Base-by-base conservation (phyloP, 2,888 invertebrate species). In the Trissolcus brochymenae region DNA sequence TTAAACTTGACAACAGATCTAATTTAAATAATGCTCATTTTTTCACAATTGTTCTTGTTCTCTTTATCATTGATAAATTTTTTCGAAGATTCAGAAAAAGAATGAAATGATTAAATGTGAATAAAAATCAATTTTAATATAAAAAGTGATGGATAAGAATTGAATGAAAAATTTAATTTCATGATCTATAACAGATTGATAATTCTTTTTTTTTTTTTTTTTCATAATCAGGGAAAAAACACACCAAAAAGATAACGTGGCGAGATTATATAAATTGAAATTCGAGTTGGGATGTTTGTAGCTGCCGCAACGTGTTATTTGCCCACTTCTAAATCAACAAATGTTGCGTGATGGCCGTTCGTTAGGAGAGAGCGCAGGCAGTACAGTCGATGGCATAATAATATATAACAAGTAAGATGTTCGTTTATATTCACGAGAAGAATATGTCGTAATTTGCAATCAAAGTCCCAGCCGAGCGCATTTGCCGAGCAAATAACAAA, bases 401-500 rank as follows among this genome's bases (percentile, higher is more conserved):
- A 73, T 70, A 62, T 51, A 66, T 17, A 76, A 67, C 66, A 76
- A 79, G 76, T 73, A 76, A 79, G 76, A 73, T 66, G 65, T 65
- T 61, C 59, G 57, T 57, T 51, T 76, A 62, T 59, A 79, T 61
- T 65, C 59, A 56, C 41, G 43, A 65, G 60, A 56, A 79, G 79
- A 81, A 77, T 81, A 68, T 70, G 25, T 50, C 64, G 81, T 81
- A 81, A 81, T 82, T 82, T 76, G 75, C 82, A 77, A 79, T 81
- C 81, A 78, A 80, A 80, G 73, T 73, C 59, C 53, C 50, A 35
- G 35, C 35, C 35, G 35, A 76, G 70, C 73, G 61, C 62, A 66
- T 79, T 68, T 57, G 53, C 51, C 65, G 66, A 21, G 78, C 77
- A 82, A 83, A 84, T 83, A 81, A 81, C 84, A 81, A 81, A 82